Evolutionary conservation across 2,797 vertebrate species (phyloP), one percentile per base, ranked within the genome.

Genomic region (Hephaestus fuliginosus): DNA sequence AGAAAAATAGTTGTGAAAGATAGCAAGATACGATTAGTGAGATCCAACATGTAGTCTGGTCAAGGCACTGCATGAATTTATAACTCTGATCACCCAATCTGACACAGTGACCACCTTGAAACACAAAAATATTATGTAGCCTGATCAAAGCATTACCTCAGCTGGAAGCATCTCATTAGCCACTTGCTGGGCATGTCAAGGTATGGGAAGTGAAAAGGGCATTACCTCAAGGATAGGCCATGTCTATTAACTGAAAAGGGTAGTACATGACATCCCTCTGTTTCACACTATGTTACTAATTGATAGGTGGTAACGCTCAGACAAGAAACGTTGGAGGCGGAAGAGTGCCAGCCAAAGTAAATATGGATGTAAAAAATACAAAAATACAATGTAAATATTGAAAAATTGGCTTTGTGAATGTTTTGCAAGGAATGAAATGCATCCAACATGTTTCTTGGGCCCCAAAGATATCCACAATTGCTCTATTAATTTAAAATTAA

Each of bases 181-280:
- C 3, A 3, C 30, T 33, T 5, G 30, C 30, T 33, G 30, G 30
- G 30, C 30, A 33, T 33, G 30, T 33, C 30, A 33, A 33, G 3
- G 30, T 33, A 25, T 70, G 22, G 20, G 20, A 69, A 55, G 70
- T 55, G 28, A 48, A 55, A 52, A 63, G 28, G 48, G 44, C 25
- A 18, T 77, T 57, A 49, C 30, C 30, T 33, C 30, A 33, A 33
- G 81, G 20, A 46, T 7, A 15, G 30, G 12, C 53, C 22, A 18
- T 9, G 7, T 74, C 12, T 17, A 61, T 66, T 17, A n/a, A 20
- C 33, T 74, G 60, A 70, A 66, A 61, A 56, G 48, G 18, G 13
- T 44, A 43, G 58, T 12, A 58, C 25, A 22, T 60, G 22, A 61
- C 57, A 60, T 70, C 48, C 14, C 17, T 76, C 20, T 39, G 39